These are phyloP conservation scores for Plutella xylostella DNA, from an alignment of 2,888 invertebrate genomes.

Conservation along the genomic window DNA sequence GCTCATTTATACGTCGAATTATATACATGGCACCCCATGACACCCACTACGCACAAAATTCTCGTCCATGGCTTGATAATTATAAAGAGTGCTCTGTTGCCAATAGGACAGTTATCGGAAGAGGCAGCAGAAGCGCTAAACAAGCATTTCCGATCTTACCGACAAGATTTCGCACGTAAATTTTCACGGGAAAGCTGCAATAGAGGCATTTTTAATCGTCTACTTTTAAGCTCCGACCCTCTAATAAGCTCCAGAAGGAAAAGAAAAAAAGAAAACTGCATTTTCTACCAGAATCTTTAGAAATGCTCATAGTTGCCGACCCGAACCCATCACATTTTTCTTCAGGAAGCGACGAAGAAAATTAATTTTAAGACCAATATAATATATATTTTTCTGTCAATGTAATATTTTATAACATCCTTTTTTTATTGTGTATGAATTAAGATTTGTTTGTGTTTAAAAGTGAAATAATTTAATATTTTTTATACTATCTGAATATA, in stretches of 20 bases:
- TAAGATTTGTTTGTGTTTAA: neutral
- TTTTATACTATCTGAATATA: neutral
- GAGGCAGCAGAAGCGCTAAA: slow-evolving; percentile 20
- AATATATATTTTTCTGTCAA: neutral
- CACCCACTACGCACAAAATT: neutral
- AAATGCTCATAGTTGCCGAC: neutral
- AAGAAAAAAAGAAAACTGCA: neutral
- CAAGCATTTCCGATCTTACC: neutral
- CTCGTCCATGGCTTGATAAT: neutral
- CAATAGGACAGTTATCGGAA: slow-evolving; percentile 19
- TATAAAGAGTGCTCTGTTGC: neutral
- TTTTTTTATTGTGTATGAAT: no score
- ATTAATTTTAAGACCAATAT: neutral
- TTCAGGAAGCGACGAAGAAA: neutral
- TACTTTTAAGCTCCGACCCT: neutral
- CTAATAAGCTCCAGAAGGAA: neutral
- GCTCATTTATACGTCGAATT: slow-evolving; percentile 23
- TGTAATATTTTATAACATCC: no score
- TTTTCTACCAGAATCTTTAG: neutral
- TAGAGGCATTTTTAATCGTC: neutral
- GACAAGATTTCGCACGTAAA: neutral
- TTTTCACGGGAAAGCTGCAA: neutral
- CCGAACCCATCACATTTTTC: neutral
- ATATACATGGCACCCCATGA: slow-evolving; percentile 22
- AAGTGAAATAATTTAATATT: neutral